Percentiles rank a stretch among this genome's conserved stretches.
These are phyloP conservation scores for Stegastes partitus DNA, from an alignment of 2,113 vertebrate species.

Conservation along the genomic window DNA sequence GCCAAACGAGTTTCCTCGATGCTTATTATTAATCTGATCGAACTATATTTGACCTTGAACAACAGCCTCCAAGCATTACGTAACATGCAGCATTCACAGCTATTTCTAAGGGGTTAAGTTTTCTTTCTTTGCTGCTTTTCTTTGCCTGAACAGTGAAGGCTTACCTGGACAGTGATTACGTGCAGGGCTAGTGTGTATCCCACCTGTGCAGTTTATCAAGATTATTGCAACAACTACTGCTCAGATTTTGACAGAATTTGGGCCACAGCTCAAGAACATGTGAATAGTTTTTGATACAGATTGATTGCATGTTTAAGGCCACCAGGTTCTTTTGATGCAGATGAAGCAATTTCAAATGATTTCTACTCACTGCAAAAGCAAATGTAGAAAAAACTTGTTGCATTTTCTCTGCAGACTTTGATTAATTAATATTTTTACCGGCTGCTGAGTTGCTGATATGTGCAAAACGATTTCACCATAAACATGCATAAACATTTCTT, in stretches of 20 bases:
- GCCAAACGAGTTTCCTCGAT: conserved; percentile 7
- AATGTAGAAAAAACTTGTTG: too few relatives aligned
- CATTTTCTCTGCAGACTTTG: too few relatives aligned
- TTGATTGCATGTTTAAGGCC: too few relatives aligned
- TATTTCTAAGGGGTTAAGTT: neutral
- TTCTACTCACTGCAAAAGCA: too few relatives aligned
- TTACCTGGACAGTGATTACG: too few relatives aligned
- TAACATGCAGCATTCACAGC: neutral
- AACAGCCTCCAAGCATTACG: conserved; percentile 1
- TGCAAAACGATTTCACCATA: too few relatives aligned
- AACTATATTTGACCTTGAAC: neutral
- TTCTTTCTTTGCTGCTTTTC: too few relatives aligned
- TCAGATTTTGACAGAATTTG: neutral
- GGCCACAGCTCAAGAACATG: neutral
- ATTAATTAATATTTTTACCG: too few relatives aligned
- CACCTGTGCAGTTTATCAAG: neutral
- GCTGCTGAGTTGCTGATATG: too few relatives aligned
- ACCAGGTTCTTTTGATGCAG: neutral
- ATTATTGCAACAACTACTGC: neutral
- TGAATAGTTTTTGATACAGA: neutral
- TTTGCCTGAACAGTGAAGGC: too few relatives aligned
- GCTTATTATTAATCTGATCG: conserved; percentile 7
- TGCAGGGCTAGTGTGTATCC: neutral
- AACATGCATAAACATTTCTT: too few relatives aligned
- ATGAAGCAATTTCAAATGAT: too few relatives aligned